These are phyloP conservation scores for Equus quagga DNA, from an alignment of 2,113 vertebrate species.

Conservation along the genomic window DNA sequence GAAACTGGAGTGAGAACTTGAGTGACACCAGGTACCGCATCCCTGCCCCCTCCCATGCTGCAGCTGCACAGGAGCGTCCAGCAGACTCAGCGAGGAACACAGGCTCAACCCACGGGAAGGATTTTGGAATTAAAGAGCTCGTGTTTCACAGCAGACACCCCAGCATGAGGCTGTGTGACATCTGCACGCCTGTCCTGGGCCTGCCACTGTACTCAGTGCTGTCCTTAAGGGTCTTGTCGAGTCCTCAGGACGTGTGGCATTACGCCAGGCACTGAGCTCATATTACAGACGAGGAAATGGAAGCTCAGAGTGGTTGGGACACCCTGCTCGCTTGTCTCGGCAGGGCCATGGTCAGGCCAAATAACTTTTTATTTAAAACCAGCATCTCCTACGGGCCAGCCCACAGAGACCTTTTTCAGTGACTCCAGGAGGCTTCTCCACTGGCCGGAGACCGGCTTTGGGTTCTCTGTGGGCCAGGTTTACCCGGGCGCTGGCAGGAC, in stretches of 20 bases:
- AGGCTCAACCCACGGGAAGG: no score
- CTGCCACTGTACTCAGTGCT: rapidly evolving
- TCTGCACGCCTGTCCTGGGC: rapidly evolving
- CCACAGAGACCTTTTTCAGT: no score
- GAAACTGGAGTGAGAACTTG: rapidly evolving
- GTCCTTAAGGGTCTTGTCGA: no score
- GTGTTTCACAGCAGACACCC: no score
- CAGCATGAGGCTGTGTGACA: rapidly evolving
- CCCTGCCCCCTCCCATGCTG: rapidly evolving
- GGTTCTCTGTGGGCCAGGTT: neutral
- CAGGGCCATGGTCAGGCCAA: neutral
- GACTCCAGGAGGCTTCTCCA: neutral
- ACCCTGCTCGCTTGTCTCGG: rapidly evolving
- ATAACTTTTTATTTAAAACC: neutral
- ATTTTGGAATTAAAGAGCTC: no score
- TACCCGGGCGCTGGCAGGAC: neutral
- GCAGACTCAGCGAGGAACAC: rapidly evolving
- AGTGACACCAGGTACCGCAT: rapidly evolving
- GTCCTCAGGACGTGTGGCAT: neutral
- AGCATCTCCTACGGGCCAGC: neutral
- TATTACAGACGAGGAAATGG: rapidly evolving
- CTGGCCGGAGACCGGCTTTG: neutral
- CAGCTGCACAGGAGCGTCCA: rapidly evolving
- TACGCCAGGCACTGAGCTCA: rapidly evolving
- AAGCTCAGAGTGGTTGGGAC: rapidly evolving